These are phyloP conservation scores for Drosophila gunungcola DNA, from an alignment of 1,140 invertebrate species.

Conservation along the genomic window DNA sequence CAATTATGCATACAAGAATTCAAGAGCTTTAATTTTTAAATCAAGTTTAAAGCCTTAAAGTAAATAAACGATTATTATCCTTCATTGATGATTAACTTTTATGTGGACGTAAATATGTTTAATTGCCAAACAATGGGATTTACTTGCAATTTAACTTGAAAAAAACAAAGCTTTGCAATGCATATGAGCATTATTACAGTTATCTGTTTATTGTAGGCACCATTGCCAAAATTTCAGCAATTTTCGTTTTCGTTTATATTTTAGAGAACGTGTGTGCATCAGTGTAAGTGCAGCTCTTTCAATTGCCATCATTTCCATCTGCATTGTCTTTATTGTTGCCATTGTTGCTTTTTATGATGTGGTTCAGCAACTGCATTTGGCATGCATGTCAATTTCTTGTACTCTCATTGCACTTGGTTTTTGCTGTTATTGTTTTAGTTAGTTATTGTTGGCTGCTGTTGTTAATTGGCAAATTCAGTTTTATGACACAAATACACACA, in stretches of 20 bases:
- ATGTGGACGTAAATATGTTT: not conserved
- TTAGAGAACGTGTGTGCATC: too few species aligned
- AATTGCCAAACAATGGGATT: slow-evolving; percentile 17
- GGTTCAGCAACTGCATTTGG: slow-evolving; percentile 60
- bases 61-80: not conserved
- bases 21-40: too few species aligned
- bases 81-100: slow-evolving; percentile 32
- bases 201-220: slow-evolving; percentile 48
- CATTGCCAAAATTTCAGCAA: slow-evolving; percentile 35
- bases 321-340: slow-evolving; percentile 56
- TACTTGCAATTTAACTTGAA: slow-evolving; percentile 13
- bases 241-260: slow-evolving; percentile 12
- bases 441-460: slow-evolving; percentile 51
- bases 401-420: slow-evolving; percentile 32
- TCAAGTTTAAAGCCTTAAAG: not conserved
- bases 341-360: slow-evolving; percentile 61
- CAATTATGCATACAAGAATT: too few species aligned
- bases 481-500: slow-evolving; percentile 43
- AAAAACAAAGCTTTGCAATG: slow-evolving; percentile 5
- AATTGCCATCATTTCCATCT: slow-evolving; percentile 44
- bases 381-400: slow-evolving; percentile 55
- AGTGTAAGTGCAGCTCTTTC: slow-evolving; percentile 11
- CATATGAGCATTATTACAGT: slow-evolving; percentile 45
- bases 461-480: slow-evolving; percentile 64
- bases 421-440: slow-evolving; percentile 33